A percentile compares a stretch with the other conserved stretches of the same genome.
Evolutionary conservation across 2,888 invertebrate species (phyloP).

Genomic region (Elmis aenea): DNA sequence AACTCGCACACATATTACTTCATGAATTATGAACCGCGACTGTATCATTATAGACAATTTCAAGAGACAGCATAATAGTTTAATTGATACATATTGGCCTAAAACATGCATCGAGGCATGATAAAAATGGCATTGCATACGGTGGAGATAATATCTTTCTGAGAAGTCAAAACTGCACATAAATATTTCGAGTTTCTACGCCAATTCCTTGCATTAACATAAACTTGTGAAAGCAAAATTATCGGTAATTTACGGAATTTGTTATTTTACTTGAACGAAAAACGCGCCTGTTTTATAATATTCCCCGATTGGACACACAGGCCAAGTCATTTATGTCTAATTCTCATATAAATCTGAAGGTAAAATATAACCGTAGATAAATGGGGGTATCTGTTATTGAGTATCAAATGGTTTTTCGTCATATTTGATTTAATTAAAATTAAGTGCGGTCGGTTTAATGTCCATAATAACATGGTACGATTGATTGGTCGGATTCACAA

Average conservation of each 20-base stretch:
- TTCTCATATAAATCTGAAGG: no score
- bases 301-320: no score
- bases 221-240: not conserved
- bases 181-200: constrained; percentile 14
- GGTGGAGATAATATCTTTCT: constrained; percentile 23
- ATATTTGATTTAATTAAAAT: not conserved
- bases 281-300: no score
- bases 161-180: constrained; percentile 12
- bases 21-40: constrained; percentile 36
- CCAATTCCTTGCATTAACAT: constrained; percentile 8
- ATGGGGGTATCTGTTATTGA: no score
- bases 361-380: no score
- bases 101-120: constrained; percentile 31
- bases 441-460: no score
- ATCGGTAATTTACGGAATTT: no score
- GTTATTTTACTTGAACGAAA: no score
- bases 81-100: constrained; percentile 40
- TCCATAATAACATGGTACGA: not conserved
- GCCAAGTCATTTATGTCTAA: no score
- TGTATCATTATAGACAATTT: constrained; percentile 41
- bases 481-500: not conserved
- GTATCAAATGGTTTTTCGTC: no score
- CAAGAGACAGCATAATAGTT: constrained; percentile 43
- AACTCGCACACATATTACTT: constrained; percentile 14
- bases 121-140: constrained; percentile 32